Percentiles rank a stretch among this genome's conserved stretches.
Evolutionary conservation across 1,140 invertebrate species (phyloP).

Genomic region (Mactra quadrangularis): DNA sequence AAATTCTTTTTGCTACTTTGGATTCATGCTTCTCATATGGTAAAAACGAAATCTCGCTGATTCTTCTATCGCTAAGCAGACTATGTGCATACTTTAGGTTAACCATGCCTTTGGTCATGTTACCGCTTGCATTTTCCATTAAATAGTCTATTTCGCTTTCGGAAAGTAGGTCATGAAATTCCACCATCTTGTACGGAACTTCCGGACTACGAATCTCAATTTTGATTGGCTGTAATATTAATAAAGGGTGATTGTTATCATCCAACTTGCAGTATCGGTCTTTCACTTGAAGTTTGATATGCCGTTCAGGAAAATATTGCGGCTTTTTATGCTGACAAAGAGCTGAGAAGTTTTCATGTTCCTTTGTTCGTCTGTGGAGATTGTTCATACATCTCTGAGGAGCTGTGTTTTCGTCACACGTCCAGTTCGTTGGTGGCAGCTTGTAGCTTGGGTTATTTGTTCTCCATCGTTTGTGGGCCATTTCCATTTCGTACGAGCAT

Average conservation of each 20-base stretch:
- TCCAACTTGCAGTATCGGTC: background rate
- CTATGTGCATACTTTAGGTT: background rate
- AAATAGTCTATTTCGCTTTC: background rate
- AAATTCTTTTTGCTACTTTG: background rate
- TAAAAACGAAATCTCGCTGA: background rate
- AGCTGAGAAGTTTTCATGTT: background rate
- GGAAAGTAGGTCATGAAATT: slow-evolving; percentile 1
- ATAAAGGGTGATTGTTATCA: background rate
- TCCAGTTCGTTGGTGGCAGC: background rate
- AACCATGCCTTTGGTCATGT: background rate
- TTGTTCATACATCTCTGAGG: background rate
- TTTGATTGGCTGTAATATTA: background rate
- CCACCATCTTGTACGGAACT: background rate
- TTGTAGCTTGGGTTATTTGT: background rate
- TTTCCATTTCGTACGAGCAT: background rate
- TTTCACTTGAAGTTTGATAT: background rate
- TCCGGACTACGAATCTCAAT: background rate
- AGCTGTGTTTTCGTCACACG: background rate
- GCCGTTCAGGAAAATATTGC: background rate
- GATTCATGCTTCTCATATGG: background rate
- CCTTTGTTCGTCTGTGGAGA: background rate
- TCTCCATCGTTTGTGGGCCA: background rate
- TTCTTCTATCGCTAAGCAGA: background rate
- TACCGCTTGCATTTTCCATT: background rate
- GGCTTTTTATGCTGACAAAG: background rate